Conservation (phyloP, 2,113 vertebrate genomes). For the Pterocles burchelli region DNA sequence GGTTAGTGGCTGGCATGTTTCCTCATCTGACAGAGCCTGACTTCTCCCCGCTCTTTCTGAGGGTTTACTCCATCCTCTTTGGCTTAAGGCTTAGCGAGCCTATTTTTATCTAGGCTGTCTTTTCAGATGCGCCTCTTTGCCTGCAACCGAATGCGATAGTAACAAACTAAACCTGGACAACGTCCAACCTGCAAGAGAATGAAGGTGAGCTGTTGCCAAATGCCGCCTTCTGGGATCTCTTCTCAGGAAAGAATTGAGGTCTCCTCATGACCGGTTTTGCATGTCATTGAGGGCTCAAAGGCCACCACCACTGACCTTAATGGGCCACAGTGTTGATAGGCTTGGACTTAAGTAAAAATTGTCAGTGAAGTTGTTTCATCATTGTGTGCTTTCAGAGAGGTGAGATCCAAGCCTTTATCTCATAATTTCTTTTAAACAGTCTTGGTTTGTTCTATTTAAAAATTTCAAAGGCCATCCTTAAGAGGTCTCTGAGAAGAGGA, state of each 20-base stretch:
- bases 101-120: neutral
- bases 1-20: neutral
- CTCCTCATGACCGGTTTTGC: accelerated
- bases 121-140: neutral
- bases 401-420: neutral
- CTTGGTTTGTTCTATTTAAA: neutral
- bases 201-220: neutral
- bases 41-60: neutral
- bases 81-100: neutral
- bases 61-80: neutral
- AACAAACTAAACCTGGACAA: neutral
- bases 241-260: neutral
- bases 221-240: neutral
- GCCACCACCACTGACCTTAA: accelerated
- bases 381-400: neutral
- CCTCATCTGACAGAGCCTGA: neutral
- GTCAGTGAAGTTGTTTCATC: neutral
- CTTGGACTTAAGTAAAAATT: neutral
- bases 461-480: neutral
- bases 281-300: too few relatives aligned
- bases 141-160: accelerated
- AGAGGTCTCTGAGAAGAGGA: neutral
- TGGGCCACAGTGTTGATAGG: neutral
- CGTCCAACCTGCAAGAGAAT: accelerated
- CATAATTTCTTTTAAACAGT: neutral